Evolutionary conservation across 1,140 invertebrate species (phyloP).

Genomic region (Vanessa tameamea): DNA sequence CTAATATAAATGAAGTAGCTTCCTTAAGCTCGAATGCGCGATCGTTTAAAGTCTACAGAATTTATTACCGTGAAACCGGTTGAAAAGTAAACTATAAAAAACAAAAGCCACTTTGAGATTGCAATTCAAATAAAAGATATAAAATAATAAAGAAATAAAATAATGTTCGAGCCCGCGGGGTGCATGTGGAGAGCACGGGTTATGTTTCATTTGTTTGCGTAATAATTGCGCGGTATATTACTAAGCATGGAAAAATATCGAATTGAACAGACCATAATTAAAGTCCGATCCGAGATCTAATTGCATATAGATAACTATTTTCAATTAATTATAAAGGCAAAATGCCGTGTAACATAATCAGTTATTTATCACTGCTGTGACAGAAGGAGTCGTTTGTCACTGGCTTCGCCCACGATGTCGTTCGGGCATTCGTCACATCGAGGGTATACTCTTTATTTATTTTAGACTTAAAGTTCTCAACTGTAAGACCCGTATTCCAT

Average conservation of each 20-base stretch:
- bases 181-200: conserved; percentile 52
- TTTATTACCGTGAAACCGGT: conserved; percentile 66
- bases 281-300: conserved; percentile 52
- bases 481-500: conserved; percentile 51
- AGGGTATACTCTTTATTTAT: conserved; percentile 34
- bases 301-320: conserved; percentile 62
- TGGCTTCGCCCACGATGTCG: conserved; percentile 69
- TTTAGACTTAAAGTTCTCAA: conserved; percentile 51
- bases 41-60: conserved; percentile 57
- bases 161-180: conserved; percentile 51
- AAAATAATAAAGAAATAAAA: conserved; percentile 64
- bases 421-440: conserved; percentile 68
- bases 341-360: conserved; percentile 78
- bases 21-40: conserved; percentile 52
- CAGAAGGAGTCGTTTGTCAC: conserved; percentile 75
- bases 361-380: conserved; percentile 77
- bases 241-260: conserved; percentile 41
- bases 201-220: conserved; percentile 52
- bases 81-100: conserved; percentile 68
- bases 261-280: conserved; percentile 56
- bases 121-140: conserved; percentile 63
- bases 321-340: conserved; percentile 77
- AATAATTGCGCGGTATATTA: conserved; percentile 53
- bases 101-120: conserved; percentile 57
- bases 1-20: conserved; percentile 64